A percentile compares a stretch with the other conserved stretches of the same genome.
phyloP scores from a whole-genome alignment of 2,113 vertebrate genomes.

The Eubucco bourcierii region DNA sequence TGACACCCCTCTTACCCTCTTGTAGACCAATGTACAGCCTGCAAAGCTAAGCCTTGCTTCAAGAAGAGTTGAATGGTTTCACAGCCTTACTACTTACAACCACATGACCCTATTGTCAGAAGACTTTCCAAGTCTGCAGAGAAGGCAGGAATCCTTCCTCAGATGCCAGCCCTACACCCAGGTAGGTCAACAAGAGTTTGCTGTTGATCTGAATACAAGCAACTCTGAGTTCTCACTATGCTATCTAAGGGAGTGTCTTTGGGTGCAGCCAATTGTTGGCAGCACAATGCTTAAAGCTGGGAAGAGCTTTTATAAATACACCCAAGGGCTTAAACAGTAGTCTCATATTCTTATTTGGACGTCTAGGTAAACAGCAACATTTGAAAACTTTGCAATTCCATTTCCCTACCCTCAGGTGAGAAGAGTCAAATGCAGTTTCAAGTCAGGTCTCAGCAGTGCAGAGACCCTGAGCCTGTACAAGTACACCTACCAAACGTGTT shows the following conservation, averaged over 20 bases:
- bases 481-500: neutral
- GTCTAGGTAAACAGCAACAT: conserved; percentile 41
- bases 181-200: conserved; percentile 55
- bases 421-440: conserved; percentile 2
- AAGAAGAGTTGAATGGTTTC: neutral
- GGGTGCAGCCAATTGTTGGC: conserved; percentile 38
- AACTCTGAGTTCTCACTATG: neutral
- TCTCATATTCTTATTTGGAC: conserved; percentile 38
- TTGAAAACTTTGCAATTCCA: conserved; percentile 34
- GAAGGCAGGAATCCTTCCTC: conserved; percentile 21
- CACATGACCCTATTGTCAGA: neutral
- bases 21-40: neutral
- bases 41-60: neutral
- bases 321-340: conserved; percentile 51
- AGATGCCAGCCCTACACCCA: neutral
- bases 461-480: neutral
- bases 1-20: neutral
- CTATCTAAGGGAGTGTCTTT: conserved; percentile 50
- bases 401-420: conserved; percentile 41
- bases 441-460: neutral
- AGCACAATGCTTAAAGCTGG: conserved; percentile 4
- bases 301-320: conserved; percentile 48
- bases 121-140: neutral
- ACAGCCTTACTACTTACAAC: neutral
- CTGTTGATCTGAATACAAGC: conserved; percentile 46